phyloP scores from a whole-genome alignment of 2,888 invertebrate species.

The Cantharis lateralis region DNA sequence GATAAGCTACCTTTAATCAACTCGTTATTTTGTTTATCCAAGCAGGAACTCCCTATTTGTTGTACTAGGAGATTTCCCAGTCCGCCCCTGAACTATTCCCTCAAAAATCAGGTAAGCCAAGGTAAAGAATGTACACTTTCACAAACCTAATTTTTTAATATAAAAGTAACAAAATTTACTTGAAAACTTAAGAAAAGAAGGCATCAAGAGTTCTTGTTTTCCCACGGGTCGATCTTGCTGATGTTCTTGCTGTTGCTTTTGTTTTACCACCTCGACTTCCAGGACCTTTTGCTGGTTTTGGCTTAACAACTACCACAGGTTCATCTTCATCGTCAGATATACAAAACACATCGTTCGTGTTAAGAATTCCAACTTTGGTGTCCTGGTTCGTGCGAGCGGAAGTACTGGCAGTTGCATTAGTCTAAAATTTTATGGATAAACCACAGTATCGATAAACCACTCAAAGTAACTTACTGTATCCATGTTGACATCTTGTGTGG shows the following conservation, averaged over 20 bases:
- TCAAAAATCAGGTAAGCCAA: too few relatives aligned
- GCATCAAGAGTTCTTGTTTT: neutral
- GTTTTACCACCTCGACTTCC: conserved; percentile 3
- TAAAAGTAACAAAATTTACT: neutral
- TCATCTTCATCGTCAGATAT: neutral
- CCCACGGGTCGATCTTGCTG: neutral
- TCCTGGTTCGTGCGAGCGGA: neutral
- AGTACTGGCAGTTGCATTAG: neutral
- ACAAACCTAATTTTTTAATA: neutral
- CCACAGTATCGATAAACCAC: too few relatives aligned
- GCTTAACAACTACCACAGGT: neutral
- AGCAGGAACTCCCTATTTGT: too few relatives aligned
- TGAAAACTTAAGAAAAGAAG: neutral
- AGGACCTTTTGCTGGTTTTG: neutral
- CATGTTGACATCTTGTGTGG: conserved; percentile 9
- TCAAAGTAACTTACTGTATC: neutral
- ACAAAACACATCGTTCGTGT: neutral
- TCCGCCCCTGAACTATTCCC: too few relatives aligned
- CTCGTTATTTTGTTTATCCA: too few relatives aligned
- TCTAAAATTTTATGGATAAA: too few relatives aligned
- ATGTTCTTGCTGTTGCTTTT: neutral
- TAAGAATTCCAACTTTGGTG: neutral
- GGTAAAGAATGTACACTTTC: too few relatives aligned
- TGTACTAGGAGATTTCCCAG: too few relatives aligned
- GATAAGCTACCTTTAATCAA: too few relatives aligned